These are phyloP conservation scores for Notolepis coatsorum DNA, from an alignment of 2,797 vertebrate genomes.

Conservation along the genomic window DNA sequence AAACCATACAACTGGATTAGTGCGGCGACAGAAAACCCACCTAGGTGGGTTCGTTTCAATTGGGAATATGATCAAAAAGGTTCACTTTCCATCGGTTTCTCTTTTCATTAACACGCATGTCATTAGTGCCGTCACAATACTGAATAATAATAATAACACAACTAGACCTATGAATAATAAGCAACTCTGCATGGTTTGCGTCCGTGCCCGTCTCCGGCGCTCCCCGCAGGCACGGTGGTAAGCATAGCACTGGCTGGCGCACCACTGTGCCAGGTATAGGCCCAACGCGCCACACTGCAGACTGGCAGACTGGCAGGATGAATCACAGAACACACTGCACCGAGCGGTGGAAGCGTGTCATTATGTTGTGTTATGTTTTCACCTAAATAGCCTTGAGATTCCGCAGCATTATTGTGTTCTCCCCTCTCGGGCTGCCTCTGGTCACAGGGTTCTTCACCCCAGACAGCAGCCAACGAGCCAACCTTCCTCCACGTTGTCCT, in stretches of 20 bases:
- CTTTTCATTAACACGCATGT: neutral
- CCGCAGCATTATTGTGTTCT: slow-evolving; percentile 16
- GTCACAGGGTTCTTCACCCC: slow-evolving; percentile 51
- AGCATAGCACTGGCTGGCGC: slow-evolving; percentile 43
- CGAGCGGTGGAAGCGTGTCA: neutral
- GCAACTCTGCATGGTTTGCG: slow-evolving; percentile 19
- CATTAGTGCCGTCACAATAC: too few species aligned
- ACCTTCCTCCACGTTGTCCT: neutral
- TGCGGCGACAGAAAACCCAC: neutral
- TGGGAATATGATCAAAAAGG: neutral
- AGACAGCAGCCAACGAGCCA: slow-evolving; percentile 30
- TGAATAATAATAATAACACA: too few species aligned
- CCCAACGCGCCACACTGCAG: slow-evolving; percentile 38
- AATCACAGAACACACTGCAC: slow-evolving; percentile 20
- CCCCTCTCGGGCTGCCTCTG: slow-evolving; percentile 23
- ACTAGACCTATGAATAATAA: slow-evolving; percentile 1
- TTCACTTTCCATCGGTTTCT: neutral
- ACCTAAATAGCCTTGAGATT: slow-evolving; percentile 6
- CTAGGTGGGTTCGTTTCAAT: neutral
- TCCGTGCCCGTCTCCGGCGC: slow-evolving; percentile 24
- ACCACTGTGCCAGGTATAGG: slow-evolving; percentile 40
- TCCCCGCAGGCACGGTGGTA: slow-evolving; percentile 24
- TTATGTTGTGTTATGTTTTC: too few species aligned
- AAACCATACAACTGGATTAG: slow-evolving; percentile 1
- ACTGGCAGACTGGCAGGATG: slow-evolving; percentile 16